Percentiles rank a stretch among this genome's conserved stretches.
Conservation (phyloP, 2,888 invertebrate genomes). For the Ectemnius continuus region DNA sequence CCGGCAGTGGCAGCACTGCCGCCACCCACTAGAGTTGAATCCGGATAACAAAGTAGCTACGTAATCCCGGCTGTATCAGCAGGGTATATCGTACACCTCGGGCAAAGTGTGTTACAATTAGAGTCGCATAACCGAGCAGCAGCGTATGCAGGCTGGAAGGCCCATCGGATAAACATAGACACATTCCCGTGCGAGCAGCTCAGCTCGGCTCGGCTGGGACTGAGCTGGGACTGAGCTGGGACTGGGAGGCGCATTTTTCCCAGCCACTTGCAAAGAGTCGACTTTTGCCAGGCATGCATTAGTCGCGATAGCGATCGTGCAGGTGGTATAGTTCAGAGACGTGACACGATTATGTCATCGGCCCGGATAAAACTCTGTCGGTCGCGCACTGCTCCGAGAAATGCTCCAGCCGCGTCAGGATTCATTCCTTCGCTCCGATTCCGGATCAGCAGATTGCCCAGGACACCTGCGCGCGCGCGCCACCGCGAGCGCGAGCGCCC, state of each 20-base stretch:
- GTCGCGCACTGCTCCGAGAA: constrained; percentile 51
- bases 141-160: too few relatives aligned
- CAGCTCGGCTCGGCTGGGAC: too few relatives aligned
- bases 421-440: constrained; percentile 33
- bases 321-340: constrained; percentile 62
- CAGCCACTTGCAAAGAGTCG: constrained; percentile 56
- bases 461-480: constrained; percentile 57
- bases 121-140: too few relatives aligned
- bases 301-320: constrained; percentile 57
- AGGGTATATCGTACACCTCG: too few relatives aligned
- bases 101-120: too few relatives aligned
- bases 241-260: constrained; percentile 37
- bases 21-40: too few relatives aligned
- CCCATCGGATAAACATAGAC: too few relatives aligned
- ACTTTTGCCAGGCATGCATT: constrained; percentile 60
- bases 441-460: constrained; percentile 56
- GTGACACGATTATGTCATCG: constrained; percentile 65
- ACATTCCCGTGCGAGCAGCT: too few relatives aligned
- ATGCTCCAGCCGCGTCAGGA: constrained; percentile 47
- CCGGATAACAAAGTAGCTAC: too few relatives aligned
- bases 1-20: too few relatives aligned
- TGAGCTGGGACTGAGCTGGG: too few relatives aligned
- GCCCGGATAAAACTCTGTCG: constrained; percentile 52
- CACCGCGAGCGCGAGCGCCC: neutral
- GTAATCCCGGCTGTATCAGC: too few relatives aligned